These are phyloP conservation scores for Eulemur rubriventer DNA, from an alignment of 2,797 vertebrate species.

Conservation along the genomic window DNA sequence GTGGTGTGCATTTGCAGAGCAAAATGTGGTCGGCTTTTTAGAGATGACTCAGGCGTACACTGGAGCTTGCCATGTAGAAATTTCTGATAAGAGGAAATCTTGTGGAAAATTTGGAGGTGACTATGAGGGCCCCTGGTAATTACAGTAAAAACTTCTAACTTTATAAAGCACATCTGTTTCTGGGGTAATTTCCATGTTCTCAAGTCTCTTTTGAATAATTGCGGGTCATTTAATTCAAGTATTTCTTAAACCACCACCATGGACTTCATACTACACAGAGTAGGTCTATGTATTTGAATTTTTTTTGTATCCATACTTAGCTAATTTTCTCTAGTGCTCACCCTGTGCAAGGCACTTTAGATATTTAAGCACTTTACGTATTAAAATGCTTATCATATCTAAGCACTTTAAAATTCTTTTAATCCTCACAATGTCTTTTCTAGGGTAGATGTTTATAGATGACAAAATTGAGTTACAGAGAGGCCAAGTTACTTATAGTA, in stretches of 20 bases:
- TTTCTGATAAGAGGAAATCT: slow-evolving; percentile 42
- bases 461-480: neutral
- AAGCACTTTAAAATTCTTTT: neutral
- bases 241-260: neutral
- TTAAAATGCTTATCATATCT: neutral
- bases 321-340: neutral
- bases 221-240: neutral
- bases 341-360: neutral
- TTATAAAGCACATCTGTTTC: slow-evolving; percentile 46
- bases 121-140: neutral
- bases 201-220: neutral
- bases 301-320: neutral
- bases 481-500: neutral
- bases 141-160: slow-evolving; percentile 15
- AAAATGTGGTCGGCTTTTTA: slow-evolving; percentile 6
- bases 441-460: neutral
- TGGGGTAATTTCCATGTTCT: slow-evolving; percentile 16
- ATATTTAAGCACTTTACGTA: neutral
- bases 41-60: slow-evolving; percentile 41
- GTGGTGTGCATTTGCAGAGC: slow-evolving; percentile 7
- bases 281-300: neutral
- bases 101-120: slow-evolving; percentile 56
- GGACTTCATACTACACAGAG: neutral
- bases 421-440: neutral
- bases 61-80: neutral